Percentiles rank a stretch among this genome's conserved stretches.
These are phyloP conservation scores for Dicranocentrus wangi DNA, from an alignment of 2,888 invertebrate genomes.

Conservation along the genomic window DNA sequence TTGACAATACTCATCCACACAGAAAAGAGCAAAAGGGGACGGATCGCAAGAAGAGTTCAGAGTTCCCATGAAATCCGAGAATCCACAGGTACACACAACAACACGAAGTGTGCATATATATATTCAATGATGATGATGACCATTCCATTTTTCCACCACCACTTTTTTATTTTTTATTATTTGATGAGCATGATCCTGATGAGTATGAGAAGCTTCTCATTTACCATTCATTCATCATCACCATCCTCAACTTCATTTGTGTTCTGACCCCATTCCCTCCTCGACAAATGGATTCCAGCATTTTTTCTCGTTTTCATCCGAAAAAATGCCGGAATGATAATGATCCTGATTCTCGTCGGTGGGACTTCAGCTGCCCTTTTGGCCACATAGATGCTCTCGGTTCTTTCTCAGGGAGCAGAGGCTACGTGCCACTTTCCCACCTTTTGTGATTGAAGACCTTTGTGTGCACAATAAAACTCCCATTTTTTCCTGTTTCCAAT, in stretches of 20 bases:
- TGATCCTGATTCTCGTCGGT: constrained; percentile 40
- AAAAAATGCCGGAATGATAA: constrained; percentile 11
- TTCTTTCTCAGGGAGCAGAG: constrained; percentile 42
- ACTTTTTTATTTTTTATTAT: constrained; percentile 17
- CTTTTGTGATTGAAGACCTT: constrained; percentile 15
- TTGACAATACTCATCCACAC: neutral
- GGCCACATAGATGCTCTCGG: constrained; percentile 36
- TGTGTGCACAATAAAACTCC: constrained; percentile 49
- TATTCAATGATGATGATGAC: constrained; percentile 35
- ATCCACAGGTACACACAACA: constrained; percentile 23
- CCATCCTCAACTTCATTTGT: constrained; percentile 28
- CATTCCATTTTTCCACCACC: constrained; percentile 34
- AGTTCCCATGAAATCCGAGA: constrained; percentile 55
- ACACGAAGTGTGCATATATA: constrained; percentile 4
- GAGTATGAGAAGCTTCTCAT: constrained; percentile 19
- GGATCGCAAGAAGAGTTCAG: constrained; percentile 42
- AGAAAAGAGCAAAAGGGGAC: constrained; percentile 51
- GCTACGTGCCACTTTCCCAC: constrained; percentile 56
- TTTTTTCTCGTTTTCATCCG: constrained; percentile 41
- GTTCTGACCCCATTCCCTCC: constrained; percentile 47
- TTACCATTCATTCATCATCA: constrained; percentile 32
- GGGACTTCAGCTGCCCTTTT: constrained; percentile 71
- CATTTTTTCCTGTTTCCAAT: constrained; percentile 35
- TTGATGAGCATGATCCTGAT: neutral
- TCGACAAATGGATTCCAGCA: constrained; percentile 43